Conservation (phyloP, 2,797 vertebrate species). For the Labeo calbasu region DNA sequence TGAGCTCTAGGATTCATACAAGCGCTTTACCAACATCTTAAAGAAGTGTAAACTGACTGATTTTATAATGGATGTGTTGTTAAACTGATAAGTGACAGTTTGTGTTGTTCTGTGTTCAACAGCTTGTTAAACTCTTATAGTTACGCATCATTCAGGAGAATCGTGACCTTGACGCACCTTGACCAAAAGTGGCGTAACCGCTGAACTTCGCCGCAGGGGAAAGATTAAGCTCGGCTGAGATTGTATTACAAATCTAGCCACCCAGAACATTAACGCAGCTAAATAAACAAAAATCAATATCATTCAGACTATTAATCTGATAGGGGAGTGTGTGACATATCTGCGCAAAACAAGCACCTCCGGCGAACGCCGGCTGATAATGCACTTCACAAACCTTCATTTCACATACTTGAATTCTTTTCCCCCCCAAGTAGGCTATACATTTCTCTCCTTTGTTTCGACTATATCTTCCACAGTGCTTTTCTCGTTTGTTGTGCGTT, state of each 20-base stretch:
- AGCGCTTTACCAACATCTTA: background rate
- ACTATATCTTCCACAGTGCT: conserved; percentile 72
- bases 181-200: conserved; percentile 24
- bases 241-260: conserved; percentile 79
- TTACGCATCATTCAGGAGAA: background rate
- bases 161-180: conserved; percentile 62
- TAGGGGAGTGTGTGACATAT: conserved; percentile 65
- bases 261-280: conserved; percentile 76
- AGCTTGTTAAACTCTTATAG: background rate
- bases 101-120: background rate
- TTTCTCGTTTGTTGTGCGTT: conserved; percentile 77
- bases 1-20: background rate
- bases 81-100: too few relatives aligned
- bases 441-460: conserved; percentile 24
- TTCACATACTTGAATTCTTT: conserved; percentile 7
- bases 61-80: background rate
- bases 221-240: conserved; percentile 64
- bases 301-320: conserved; percentile 76
- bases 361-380: conserved; percentile 45
- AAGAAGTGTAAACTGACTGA: background rate
- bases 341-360: conserved; percentile 69
- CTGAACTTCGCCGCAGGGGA: conserved; percentile 52
- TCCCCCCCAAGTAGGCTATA: background rate
- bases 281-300: conserved; percentile 85
- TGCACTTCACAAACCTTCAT: conserved; percentile 26